Evolutionary conservation across 2,888 invertebrate species (phyloP).

Genomic region (Crepidodera aurea): DNA sequence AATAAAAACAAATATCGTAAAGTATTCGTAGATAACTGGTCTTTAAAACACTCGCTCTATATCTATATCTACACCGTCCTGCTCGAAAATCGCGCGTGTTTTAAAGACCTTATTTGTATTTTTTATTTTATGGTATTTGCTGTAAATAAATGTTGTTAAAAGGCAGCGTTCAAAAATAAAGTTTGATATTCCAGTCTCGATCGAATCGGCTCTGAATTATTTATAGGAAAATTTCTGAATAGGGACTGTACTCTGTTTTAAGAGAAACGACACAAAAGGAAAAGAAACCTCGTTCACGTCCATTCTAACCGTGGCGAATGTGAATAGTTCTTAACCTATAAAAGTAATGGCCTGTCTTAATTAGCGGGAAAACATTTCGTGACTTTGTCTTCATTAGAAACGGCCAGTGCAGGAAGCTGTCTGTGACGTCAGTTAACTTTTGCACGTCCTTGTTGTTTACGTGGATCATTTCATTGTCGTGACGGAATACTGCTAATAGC

Average conservation of each 20-base stretch:
- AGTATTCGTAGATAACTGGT: too few relatives aligned
- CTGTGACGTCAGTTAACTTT: constrained; percentile 9
- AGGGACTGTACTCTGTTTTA: background rate
- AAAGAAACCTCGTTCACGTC: background rate
- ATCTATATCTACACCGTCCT: too few relatives aligned
- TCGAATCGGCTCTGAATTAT: too few relatives aligned
- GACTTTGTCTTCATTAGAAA: constrained; percentile 22
- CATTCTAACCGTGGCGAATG: constrained; percentile 11
- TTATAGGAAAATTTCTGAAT: background rate
- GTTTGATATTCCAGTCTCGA: too few relatives aligned
- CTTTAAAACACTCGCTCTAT: too few relatives aligned
- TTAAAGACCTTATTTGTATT: too few relatives aligned
- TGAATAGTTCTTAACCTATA: constrained; percentile 35
- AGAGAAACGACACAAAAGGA: background rate
- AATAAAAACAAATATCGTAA: too few relatives aligned
- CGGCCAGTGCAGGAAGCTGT: constrained; percentile 1
- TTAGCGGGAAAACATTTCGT: constrained; percentile 24
- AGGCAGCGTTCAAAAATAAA: too few relatives aligned
- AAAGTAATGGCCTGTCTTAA: constrained; percentile 30
- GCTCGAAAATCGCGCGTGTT: too few relatives aligned
- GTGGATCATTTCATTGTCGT: background rate
- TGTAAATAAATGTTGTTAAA: too few relatives aligned
- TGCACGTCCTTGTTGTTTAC: background rate
- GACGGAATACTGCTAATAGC: too few relatives aligned
- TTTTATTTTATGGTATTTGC: too few relatives aligned